Evolutionary conservation across 2,888 invertebrate species (phyloP), one percentile per base, ranked within the genome.

Genomic region (Tipula lateralis): DNA sequence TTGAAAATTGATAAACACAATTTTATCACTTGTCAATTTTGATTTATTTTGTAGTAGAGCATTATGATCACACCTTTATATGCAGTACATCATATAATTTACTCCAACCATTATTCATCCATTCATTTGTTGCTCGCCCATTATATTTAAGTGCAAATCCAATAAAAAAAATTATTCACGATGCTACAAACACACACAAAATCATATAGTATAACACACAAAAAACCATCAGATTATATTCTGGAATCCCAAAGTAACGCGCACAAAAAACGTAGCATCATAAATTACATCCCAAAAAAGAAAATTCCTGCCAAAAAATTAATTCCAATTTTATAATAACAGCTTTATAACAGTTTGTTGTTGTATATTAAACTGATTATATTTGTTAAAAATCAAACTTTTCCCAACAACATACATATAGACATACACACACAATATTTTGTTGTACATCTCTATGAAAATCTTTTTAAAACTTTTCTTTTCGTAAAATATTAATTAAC

Each of bases 221-320:
- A 44, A 66, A 66, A 66, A 66, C 6, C 66, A 66, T 66, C 66
- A 66, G 66, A 66, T 66, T 66, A 66, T 66, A 66, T 66, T 66
- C 24, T 66, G 66, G 66, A 66, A 66, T 24, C 66, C 66, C 24
- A 66, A 66, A 66, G 66, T 66, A 66, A 24, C 66, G 19, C 66
- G 66, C 19, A 13, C 66, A 66, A 66, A 66, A 44, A 66, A 66
- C 66, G 66, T 66, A 66, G 24, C 66, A 66, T 24, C 66, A 66
- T 66, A 66, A 66, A 66, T 66, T 66, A 66, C 66, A 66, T 24
- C 66, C 66, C 24, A 66, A 66, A 24, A 66, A 66, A 66, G 66
- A 66, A 66, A 66, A 66, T 66, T 66, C 66, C 66, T 66, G 66
- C 66, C 66, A 66, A 66, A 66, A 66, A 66, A 66, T 66, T 66